These are phyloP conservation scores for Clavelina lepadiformis DNA, from an alignment of 23 tunicate species.

Conservation along the genomic window DNA sequence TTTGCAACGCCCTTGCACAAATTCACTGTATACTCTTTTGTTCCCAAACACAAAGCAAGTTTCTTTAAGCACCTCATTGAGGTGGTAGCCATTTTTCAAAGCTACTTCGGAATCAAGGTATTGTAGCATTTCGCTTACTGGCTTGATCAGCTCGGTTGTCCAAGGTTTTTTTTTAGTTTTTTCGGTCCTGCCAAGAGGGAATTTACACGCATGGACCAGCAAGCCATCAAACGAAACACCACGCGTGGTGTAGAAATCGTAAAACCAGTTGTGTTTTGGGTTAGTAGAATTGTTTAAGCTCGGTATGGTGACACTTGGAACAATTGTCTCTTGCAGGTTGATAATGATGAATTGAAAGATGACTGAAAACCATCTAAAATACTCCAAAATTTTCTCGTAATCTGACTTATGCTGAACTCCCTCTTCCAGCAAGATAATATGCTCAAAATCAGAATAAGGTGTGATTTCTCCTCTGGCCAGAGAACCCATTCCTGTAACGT, in stretches of 20 bases:
- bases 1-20: not conserved
- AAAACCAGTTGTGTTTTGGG: slow-evolving; percentile 29
- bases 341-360: slow-evolving; percentile 31
- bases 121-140: slow-evolving; percentile 36
- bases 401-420: slow-evolving; percentile 18
- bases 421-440: slow-evolving; percentile 32
- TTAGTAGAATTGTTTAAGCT: slow-evolving; percentile 8
- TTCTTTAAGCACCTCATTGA: slow-evolving; percentile 13
- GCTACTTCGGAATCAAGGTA: slow-evolving; percentile 2
- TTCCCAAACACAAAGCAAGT: slow-evolving; percentile 21
- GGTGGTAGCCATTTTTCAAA: slow-evolving; percentile 11
- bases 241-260: slow-evolving; percentile 30
- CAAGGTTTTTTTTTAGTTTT: slow-evolving; percentile 13
- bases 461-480: slow-evolving; percentile 47
- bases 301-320: slow-evolving; percentile 19
- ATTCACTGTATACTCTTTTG: slow-evolving; percentile 2
- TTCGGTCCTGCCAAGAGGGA: slow-evolving; percentile 51
- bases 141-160: slow-evolving; percentile 43
- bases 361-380: slow-evolving; percentile 54
- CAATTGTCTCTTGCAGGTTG: slow-evolving; percentile 29
- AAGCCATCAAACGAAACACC: slow-evolving; percentile 51
- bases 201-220: slow-evolving; percentile 33
- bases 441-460: slow-evolving; percentile 40
- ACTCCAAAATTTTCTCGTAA: slow-evolving; percentile 14
- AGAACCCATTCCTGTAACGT: slow-evolving; percentile 40